Evolutionary conservation across 2,888 invertebrate genomes (phyloP).

Genomic region (Temnothorax ravouxi): DNA sequence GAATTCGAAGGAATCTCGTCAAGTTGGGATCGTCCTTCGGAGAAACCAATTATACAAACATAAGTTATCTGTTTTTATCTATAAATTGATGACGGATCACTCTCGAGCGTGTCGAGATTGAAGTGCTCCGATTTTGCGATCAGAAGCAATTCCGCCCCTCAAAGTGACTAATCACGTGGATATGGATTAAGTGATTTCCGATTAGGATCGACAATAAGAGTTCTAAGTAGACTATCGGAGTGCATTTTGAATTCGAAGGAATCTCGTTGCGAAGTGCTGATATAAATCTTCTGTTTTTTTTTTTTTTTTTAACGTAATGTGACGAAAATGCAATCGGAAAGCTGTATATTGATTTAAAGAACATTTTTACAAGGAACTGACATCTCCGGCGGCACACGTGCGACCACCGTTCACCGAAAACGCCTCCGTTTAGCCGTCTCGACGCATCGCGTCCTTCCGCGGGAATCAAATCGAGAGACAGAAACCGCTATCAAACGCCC

Average conservation of each 20-base stretch:
- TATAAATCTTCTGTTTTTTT: neutral
- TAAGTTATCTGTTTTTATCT: neutral
- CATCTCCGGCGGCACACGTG: neutral
- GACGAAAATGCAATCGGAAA: neutral
- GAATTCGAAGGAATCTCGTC: neutral
- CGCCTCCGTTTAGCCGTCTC: neutral
- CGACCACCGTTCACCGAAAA: neutral
- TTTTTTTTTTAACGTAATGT: neutral
- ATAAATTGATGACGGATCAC: neutral
- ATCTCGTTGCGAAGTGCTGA: neutral
- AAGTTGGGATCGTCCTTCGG: neutral
- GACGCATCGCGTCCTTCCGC: neutral
- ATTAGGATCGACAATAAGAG: neutral
- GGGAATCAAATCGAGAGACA: neutral
- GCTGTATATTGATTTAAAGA: neutral
- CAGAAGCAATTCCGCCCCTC: neutral
- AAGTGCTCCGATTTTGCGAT: neutral
- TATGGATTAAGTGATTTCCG: conserved; percentile 17
- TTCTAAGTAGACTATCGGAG: neutral
- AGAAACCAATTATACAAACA: neutral
- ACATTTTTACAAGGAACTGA: conserved; percentile 2
- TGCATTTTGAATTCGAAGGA: neutral
- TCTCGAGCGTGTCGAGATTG: neutral
- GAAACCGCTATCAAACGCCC: neutral
- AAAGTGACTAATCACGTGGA: neutral